A percentile compares a stretch with the other conserved stretches of the same genome.
phyloP scores from a whole-genome alignment of 30 jellyfish, hydroid and myxozoan genomes.

The Aurelia aurita region DNA sequence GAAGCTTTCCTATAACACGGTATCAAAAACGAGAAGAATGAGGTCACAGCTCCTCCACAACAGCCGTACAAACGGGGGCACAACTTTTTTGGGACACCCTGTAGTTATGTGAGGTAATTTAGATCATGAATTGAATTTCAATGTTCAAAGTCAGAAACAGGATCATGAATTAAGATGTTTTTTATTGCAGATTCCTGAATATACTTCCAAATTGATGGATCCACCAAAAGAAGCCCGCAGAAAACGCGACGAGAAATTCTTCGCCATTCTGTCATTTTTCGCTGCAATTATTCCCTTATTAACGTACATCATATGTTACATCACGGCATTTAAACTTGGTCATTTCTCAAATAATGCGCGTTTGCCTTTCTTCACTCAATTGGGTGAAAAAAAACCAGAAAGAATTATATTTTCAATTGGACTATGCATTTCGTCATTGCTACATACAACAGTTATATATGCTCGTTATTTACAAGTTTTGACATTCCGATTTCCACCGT shows the following conservation, averaged over 20 bases:
- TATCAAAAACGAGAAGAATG: too few relatives aligned
- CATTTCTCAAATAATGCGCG: constrained; percentile 2
- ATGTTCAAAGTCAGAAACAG: too few relatives aligned
- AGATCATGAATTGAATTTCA: too few relatives aligned
- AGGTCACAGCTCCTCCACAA: too few relatives aligned
- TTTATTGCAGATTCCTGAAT: too few relatives aligned
- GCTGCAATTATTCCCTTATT: constrained; percentile 45
- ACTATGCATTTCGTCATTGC: constrained; percentile 9
- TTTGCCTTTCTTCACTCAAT: constrained; percentile 24
- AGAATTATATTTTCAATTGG: constrained; percentile 39
- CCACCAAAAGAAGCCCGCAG: neutral
- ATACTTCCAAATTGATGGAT: neutral
- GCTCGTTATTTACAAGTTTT: constrained; percentile 38
- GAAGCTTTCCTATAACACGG: too few relatives aligned
- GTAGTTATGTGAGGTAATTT: too few relatives aligned
- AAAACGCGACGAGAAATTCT: too few relatives aligned
- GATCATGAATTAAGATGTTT: too few relatives aligned
- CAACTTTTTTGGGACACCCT: too few relatives aligned
- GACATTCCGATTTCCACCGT: constrained; percentile 21
- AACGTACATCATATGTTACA: constrained; percentile 24
- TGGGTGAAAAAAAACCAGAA: constrained; percentile 39
- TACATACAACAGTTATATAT: constrained; percentile 20
- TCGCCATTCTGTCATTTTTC: constrained; percentile 3
- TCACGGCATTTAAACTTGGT: constrained; percentile 33
- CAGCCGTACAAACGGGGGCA: too few relatives aligned